Conservation (phyloP, 2,888 invertebrate genomes). For the Rhorus exstirpatorius region DNA sequence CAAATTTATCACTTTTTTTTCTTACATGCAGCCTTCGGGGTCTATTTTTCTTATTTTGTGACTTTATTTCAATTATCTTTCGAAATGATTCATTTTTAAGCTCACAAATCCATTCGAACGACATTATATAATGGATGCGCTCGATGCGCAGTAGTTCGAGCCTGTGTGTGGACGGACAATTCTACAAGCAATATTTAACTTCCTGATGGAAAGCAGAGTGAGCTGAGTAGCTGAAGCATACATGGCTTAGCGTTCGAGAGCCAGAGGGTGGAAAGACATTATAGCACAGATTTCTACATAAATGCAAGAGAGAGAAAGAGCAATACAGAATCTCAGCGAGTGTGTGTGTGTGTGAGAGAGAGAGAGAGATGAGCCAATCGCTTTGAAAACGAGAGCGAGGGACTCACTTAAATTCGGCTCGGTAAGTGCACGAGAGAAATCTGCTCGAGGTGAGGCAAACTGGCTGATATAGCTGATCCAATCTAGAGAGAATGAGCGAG, state of each 20-base stretch:
- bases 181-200: conserved; percentile 48
- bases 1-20: too few relatives aligned
- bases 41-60: too few relatives aligned
- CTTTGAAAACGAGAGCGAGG: conserved; percentile 48
- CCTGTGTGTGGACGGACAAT: too few relatives aligned
- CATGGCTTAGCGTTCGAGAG: too few relatives aligned
- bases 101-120: too few relatives aligned
- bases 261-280: too few relatives aligned
- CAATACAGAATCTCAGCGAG: neutral
- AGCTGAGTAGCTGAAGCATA: conserved; percentile 36
- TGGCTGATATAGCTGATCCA: conserved; percentile 28
- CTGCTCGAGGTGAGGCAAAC: conserved; percentile 44
- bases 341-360: conserved; percentile 1
- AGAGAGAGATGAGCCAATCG: conserved; percentile 31
- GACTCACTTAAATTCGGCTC: conserved; percentile 57
- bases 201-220: conserved; percentile 19
- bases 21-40: too few relatives aligned
- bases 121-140: too few relatives aligned
- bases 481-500: neutral
- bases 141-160: too few relatives aligned
- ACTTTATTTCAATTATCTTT: too few relatives aligned
- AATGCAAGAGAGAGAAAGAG: conserved; percentile 15
- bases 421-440: conserved; percentile 46
- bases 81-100: too few relatives aligned
- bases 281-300: too few relatives aligned